These are phyloP conservation scores for Phlogophora meticulosa DNA, from an alignment of 2,888 invertebrate genomes.

Conservation along the genomic window DNA sequence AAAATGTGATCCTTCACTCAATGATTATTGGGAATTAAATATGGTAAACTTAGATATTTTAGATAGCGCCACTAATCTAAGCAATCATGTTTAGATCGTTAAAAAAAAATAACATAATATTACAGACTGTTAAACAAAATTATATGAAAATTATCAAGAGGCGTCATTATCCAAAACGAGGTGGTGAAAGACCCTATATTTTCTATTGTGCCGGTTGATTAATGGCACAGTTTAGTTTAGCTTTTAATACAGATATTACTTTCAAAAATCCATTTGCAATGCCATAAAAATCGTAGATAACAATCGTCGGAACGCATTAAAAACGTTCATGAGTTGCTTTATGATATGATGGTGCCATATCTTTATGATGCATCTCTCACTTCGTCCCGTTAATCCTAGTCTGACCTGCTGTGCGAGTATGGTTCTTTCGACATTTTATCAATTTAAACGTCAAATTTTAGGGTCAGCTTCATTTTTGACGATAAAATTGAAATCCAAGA, in stretches of 20 bases:
- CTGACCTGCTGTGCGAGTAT: slow-evolving; percentile 50
- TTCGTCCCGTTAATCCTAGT: slow-evolving; percentile 73
- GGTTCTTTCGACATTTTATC: no score
- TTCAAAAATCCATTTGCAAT: slow-evolving; percentile 86
- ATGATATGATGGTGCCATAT: slow-evolving; percentile 80
- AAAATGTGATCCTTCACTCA: slow-evolving; percentile 21
- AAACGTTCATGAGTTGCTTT: slow-evolving; percentile 83
- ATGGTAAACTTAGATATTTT: no score
- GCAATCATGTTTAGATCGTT: slow-evolving; percentile 39
- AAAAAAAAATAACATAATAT: slow-evolving; percentile 56
- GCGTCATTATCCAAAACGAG: slow-evolving; percentile 53
- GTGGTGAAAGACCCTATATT: slow-evolving; percentile 67
- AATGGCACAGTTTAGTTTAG: slow-evolving; percentile 73
- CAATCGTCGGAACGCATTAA: slow-evolving; percentile 84
- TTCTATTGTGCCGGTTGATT: slow-evolving; percentile 77
- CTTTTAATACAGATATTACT: slow-evolving; percentile 83
- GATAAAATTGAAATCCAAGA: no score
- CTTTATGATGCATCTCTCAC: slow-evolving; percentile 85
- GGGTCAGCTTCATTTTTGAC: no score
- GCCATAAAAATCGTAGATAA: slow-evolving; percentile 86
- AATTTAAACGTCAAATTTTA: no score
- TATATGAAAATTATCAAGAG: slow-evolving; percentile 53
- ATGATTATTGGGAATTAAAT: slow-evolving; percentile 18
- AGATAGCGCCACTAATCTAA: slow-evolving; percentile 18
- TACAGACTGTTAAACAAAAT: slow-evolving; percentile 30